Conservation (phyloP, 1,140 invertebrate genomes). For the Drosophila parabipectinata region DNA sequence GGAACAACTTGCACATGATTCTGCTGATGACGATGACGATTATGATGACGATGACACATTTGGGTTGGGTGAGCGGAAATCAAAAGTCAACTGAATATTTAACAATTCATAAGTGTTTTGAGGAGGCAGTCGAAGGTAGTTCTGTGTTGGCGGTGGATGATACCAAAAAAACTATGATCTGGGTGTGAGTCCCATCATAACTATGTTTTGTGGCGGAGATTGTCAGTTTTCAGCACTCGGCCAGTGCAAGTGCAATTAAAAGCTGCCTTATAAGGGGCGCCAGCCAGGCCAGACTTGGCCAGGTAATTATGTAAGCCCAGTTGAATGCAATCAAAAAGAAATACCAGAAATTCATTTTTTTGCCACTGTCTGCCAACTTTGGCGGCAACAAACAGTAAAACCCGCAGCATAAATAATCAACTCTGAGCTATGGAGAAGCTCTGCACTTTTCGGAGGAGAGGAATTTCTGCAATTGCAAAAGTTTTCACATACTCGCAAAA, state of each 20-base stretch:
- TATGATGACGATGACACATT: slow-evolving; percentile 42
- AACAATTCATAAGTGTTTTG: slow-evolving; percentile 35
- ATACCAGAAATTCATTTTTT: slow-evolving; percentile 39
- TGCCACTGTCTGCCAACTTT: slow-evolving; percentile 25
- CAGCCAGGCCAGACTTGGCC: slow-evolving; percentile 23
- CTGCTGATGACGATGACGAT: slow-evolving; percentile 36
- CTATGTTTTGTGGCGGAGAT: slow-evolving; percentile 4
- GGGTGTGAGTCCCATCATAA: slow-evolving; percentile 38
- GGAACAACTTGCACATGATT: slow-evolving; percentile 16
- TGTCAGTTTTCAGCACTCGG: slow-evolving; percentile 17
- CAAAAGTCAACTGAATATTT: slow-evolving; percentile 23
- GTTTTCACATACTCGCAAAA: slow-evolving; percentile 38
- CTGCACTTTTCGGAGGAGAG: slow-evolving; percentile 4
- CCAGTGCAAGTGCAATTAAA: slow-evolving; percentile 31
- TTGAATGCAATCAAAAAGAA: slow-evolving; percentile 44
- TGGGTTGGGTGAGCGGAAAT: slow-evolving; percentile 48
- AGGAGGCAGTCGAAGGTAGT: slow-evolving; percentile 15
- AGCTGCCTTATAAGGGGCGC: slow-evolving; percentile 38
- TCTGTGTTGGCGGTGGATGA: slow-evolving; percentile 34
- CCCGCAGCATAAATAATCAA: slow-evolving; percentile 44
- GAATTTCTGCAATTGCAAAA: slow-evolving; percentile 42
- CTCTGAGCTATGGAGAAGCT: neutral
- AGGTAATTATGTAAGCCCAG: slow-evolving; percentile 48
- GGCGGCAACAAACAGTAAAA: slow-evolving; percentile 34
- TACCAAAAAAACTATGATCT: neutral